Evolutionary conservation across 2,797 vertebrate genomes (phyloP).

Genomic region (Taeniopygia guttata): DNA sequence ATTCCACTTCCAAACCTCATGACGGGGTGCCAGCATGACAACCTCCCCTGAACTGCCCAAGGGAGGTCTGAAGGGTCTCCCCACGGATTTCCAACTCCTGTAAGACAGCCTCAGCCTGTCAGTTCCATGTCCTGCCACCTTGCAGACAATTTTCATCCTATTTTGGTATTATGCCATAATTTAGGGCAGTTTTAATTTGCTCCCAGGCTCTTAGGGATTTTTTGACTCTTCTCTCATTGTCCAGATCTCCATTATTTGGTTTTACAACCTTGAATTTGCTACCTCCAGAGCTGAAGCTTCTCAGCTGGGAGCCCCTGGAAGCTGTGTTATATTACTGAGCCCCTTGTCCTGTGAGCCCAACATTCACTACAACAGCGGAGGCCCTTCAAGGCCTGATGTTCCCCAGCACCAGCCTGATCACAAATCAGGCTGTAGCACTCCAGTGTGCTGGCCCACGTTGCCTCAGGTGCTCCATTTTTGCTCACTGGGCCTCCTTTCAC

Average conservation of each 20-base stretch:
- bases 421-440: neutral
- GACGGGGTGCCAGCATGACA: neutral
- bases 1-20: neutral
- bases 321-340: neutral
- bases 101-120: fast-evolving
- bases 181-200: neutral
- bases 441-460: neutral
- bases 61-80: neutral
- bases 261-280: neutral
- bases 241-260: neutral
- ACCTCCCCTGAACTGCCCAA: neutral
- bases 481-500: neutral
- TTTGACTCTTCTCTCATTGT: neutral
- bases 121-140: neutral
- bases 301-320: neutral
- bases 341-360: neutral
- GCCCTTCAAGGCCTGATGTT: neutral
- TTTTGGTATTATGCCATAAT: neutral
- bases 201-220: neutral
- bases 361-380: neutral
- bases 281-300: neutral
- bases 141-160: neutral
- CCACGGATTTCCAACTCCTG: neutral
- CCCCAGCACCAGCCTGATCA: neutral
- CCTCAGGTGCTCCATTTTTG: neutral